Base-by-base conservation (phyloP, 2,888 invertebrate genomes). In the Microplitis deprimator region DNA sequence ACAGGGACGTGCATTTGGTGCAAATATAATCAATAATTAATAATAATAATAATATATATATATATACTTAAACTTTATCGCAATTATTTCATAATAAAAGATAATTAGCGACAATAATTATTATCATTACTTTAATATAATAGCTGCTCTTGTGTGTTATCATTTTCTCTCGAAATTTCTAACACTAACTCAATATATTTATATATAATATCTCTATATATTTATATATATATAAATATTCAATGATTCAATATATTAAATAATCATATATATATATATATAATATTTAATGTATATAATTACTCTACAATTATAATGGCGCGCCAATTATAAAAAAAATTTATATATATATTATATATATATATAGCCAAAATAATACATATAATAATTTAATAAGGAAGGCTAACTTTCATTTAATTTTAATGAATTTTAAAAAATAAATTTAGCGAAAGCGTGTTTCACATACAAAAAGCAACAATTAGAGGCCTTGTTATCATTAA, bases 391-490 rank as follows among this genome's bases (percentile, higher is more conserved):
- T 61, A 65, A 81, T 82, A 83, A 84, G 81, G 82, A 81, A 79
- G 69, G 76, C 82, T 81, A 81, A 75, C 79, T 50, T 75, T 65
- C 61, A 72, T 50, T 65, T 79, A 73, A 62, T 68, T 50, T 50
- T 50, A 50, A 50, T 50, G 10, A 50, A 50, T 50, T 50, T 50
- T 50, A 2, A 50, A 50, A 50, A 50, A 50, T 50, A 50, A 61
- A 81, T 83, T 81, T 81, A 84, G 86, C 87, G 83, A 86, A 87
- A 89, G 88, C 89, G 87, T 86, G 83, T 87, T 83, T 86, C 84
- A 88, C 87, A 85, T 88, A 89, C 87, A 89, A 88, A 88, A 89
- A 89, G 89, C 89, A 89, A 89, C 88, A 84, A 85, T 88, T 86
- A 88, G 88, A 89, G 89, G 89, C 89, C 89, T 85, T 88, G 87